phyloP scores from a whole-genome alignment of 1,140 invertebrate genomes.

The Neodiprion fabricii region DNA sequence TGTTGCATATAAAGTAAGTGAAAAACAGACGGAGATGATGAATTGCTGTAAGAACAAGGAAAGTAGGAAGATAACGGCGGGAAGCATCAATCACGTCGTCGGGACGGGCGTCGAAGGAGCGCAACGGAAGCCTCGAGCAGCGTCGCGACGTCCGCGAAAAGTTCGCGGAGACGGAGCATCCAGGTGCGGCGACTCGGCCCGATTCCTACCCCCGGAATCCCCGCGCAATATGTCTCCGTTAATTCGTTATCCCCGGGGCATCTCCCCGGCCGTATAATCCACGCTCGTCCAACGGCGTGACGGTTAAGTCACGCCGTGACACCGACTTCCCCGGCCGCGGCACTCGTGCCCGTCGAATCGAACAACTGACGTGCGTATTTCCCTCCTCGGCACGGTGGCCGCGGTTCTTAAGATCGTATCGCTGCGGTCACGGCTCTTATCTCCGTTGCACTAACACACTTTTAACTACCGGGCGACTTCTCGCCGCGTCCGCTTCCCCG shows the following conservation, averaged over 20 bases:
- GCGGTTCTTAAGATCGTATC: conserved; percentile 56
- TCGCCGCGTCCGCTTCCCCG: conserved; percentile 22
- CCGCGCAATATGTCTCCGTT: conserved; percentile 10
- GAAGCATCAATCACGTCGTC: conserved; percentile 2
- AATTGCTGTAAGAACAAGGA: conserved; percentile 44
- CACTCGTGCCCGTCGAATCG: not conserved
- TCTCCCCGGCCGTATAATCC: not conserved
- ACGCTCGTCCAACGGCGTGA: not conserved
- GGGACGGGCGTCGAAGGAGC: not conserved
- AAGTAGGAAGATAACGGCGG: conserved; percentile 19
- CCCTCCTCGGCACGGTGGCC: conserved; percentile 22
- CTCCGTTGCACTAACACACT: conserved; percentile 54
- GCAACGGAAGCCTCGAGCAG: conserved; percentile 3
- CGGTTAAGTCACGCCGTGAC: conserved; percentile 14
- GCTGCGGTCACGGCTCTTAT: conserved; percentile 60
- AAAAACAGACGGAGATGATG: conserved; percentile 62
- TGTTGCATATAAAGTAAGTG: conserved; percentile 63
- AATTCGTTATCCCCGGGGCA: not conserved
- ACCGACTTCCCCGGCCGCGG: not conserved
- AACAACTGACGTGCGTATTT: conserved; percentile 7
- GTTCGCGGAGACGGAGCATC: conserved; percentile 43
- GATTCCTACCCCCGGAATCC: conserved; percentile 32
- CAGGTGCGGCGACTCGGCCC: conserved; percentile 41
- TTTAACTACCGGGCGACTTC: conserved; percentile 55
- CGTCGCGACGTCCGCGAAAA: conserved; percentile 29